Base-by-base conservation (phyloP, 2,797 vertebrate species). In the Cetoscarus ocellatus region DNA sequence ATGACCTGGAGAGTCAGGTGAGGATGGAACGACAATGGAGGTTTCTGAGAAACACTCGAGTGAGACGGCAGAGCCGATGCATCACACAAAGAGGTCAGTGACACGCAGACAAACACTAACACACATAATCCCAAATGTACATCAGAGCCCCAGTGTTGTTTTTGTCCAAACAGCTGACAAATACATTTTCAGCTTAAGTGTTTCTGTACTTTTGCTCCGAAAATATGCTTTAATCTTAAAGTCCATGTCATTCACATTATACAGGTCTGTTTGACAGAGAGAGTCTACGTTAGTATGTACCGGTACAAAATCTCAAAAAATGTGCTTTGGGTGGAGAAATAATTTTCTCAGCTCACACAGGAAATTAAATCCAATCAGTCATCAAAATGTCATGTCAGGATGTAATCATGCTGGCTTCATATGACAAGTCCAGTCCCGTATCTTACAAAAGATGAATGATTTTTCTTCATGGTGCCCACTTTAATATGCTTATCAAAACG, bases 11-110 rank as follows among this genome's bases (percentile, higher is more conserved):
- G 93, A 98, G 97, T 67, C 98, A 97, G 91, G 95, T 96, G 80
- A 94, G 96, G 84, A 97, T 98, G 93, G 98, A 99, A 85, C 92
- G 98, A 0, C 98, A 99, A 78, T 99, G 98, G 98, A 92, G 98
- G 68, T 99, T 99, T 81, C 93, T 99, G 71, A 94, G 98, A 70
- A 99, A 99, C 6, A 84, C 94, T 0, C 95, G 94, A 0, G 97
- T 99, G 48, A 90, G 97, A 56, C 94, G 93, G 55, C 96, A 98
- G 80, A 98, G 98, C 0, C 95, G 96, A 70, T 91, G 91, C 86
- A 94, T 97, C 88, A 95, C 96, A 36, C 95, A 98, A 84, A 96
- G 87, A 93, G 98, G 97, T 99, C 59, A 91, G 94, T 44, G 0
- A 52, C 53, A 38, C 47, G 10, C 47, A 35, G 43, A 35, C 6